Percentiles rank a stretch among this genome's conserved stretches.
These are phyloP conservation scores for Ammodytes dubius DNA, from an alignment of 2,113 vertebrate genomes.

Conservation along the genomic window DNA sequence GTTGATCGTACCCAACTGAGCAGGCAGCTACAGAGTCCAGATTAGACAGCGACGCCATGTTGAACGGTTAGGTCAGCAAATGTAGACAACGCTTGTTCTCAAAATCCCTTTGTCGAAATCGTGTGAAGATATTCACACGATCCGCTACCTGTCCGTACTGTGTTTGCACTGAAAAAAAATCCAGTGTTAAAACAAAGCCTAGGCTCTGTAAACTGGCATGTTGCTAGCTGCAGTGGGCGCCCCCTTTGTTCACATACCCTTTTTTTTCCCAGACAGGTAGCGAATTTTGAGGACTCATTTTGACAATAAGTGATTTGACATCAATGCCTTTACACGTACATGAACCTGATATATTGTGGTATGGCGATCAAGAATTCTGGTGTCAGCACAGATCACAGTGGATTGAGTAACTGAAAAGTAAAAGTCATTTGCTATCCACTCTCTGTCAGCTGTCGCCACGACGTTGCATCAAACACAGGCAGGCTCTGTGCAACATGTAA, in stretches of 20 bases:
- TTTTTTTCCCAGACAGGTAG: no score
- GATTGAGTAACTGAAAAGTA: conserved; percentile 2
- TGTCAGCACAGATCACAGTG: conserved; percentile 25
- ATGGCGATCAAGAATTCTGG: conserved; percentile 6
- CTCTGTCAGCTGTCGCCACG: not conserved
- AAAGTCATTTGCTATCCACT: conserved; percentile 14
- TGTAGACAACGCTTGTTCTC: no score
- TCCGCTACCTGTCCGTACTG: no score
- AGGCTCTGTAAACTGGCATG: no score
- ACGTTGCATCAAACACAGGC: not conserved
- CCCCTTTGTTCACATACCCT: no score
- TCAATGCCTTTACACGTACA: not conserved
- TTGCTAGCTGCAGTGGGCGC: no score
- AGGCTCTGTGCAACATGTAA: not conserved
- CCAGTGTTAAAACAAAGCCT: no score
- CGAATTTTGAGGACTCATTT: no score
- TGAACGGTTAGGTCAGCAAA: not conserved
- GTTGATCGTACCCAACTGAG: conserved; percentile 5
- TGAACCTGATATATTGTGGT: not conserved
- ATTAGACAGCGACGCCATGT: conserved; percentile 5
- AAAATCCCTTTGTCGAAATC: no score
- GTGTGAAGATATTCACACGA: no score
- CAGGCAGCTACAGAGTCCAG: not conserved
- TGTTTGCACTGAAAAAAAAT: no score
- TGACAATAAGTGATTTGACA: no score